Percentiles rank a stretch among this genome's conserved stretches.
Conservation (phyloP, 2,888 invertebrate genomes). For the Ischnus inquisitorius region DNA sequence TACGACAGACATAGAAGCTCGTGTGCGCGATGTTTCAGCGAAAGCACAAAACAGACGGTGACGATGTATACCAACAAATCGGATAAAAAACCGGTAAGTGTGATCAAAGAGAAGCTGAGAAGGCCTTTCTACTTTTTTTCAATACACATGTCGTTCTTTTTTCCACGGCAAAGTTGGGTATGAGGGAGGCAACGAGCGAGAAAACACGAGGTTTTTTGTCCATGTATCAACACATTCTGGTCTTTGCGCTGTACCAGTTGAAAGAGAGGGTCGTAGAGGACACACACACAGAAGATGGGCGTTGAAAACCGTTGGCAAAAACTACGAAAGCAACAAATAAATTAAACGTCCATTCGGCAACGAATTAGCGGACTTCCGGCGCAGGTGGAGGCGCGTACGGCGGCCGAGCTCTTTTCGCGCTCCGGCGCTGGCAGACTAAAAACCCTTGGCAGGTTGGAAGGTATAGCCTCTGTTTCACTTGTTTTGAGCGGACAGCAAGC, state of each 20-base stretch:
- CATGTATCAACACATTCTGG: no score
- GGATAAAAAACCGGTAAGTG: conserved; percentile 18
- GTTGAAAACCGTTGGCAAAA: conserved; percentile 11
- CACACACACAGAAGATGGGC: neutral
- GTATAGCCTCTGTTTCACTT: neutral
- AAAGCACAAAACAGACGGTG: neutral
- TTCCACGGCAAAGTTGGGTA: neutral
- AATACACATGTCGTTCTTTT: conserved; percentile 13
- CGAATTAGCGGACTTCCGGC: conserved; percentile 38
- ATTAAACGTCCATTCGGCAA: conserved; percentile 48
- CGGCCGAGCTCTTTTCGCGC: conserved; percentile 40
- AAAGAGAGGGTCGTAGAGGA: neutral
- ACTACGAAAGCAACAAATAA: conserved; percentile 51
- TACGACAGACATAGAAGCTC: neutral
- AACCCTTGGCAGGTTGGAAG: conserved; percentile 21
- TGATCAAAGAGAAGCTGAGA: conserved; percentile 32
- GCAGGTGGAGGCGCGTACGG: neutral
- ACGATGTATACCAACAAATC: conserved; percentile 14
- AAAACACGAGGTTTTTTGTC: neutral
- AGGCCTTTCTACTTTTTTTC: conserved; percentile 9
- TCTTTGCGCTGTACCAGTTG: neutral
- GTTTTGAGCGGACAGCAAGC: conserved; percentile 9
- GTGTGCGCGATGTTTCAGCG: neutral
- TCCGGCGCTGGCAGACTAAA: conserved; percentile 43
- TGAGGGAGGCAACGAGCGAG: neutral